Conservation (phyloP, 2,888 invertebrate genomes). For the Heliconius ismenius region DNA sequence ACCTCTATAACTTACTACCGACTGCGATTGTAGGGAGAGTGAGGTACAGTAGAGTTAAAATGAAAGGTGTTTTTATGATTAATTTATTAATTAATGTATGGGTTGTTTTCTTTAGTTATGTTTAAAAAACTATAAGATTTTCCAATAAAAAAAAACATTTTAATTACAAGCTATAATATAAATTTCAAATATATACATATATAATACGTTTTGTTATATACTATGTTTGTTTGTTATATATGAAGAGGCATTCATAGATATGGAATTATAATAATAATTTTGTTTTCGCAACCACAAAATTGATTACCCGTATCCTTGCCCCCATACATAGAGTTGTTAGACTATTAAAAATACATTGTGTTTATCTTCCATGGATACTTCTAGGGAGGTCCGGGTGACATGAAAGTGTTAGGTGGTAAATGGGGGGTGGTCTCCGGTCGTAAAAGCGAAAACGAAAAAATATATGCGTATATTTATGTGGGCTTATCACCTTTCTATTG, state of each 20-base stretch:
- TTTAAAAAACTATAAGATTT: not conserved
- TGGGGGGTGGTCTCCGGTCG: conserved; percentile 29
- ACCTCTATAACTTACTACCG: conserved; percentile 27
- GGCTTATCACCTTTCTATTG: conserved; percentile 20
- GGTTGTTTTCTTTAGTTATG: not conserved
- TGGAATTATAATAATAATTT: conserved; percentile 45
- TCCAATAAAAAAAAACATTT: not conserved
- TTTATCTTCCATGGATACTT: conserved; percentile 25
- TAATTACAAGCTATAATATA: not conserved
- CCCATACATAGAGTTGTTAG: conserved; percentile 63
- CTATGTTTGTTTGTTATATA: too few relatives aligned
- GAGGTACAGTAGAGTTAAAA: conserved; percentile 1
- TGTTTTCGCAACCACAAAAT: conserved; percentile 59
- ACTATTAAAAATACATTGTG: conserved; percentile 43
- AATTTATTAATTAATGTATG: conserved; percentile 3
- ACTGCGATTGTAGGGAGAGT: conserved; percentile 21
- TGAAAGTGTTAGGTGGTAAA: conserved; percentile 5
- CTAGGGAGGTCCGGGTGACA: conserved; percentile 42
- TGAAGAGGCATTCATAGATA: conserved; percentile 49
- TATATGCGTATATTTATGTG: not conserved
- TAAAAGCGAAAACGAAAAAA: conserved; percentile 10
- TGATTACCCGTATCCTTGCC: conserved; percentile 71
- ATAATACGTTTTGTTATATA: too few relatives aligned
- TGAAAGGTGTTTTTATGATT: conserved; percentile 7
- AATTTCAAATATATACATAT: too few relatives aligned